Base-by-base conservation (phyloP, 2,797 vertebrate genomes). In the Choloepus didactylus region DNA sequence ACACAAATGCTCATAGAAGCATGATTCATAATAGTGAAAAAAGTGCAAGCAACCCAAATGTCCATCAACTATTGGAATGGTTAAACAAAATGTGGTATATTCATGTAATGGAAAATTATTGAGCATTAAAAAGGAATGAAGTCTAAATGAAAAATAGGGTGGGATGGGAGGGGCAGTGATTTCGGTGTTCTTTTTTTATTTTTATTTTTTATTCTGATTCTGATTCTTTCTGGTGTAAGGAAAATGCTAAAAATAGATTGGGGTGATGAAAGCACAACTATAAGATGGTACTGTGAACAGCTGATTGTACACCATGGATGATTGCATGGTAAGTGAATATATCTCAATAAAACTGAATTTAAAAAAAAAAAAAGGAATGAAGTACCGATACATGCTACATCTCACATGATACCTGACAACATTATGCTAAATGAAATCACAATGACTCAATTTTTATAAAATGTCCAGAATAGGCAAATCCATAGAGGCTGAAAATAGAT, bases 391-490 rank as follows among this genome's bases (percentile, higher is more conserved):
- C 11, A 27, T 70, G 70, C 46, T 66, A 59, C 14, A 49, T 75
- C 51, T 81, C 4, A 16, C n/a, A 62, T 69, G 23, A 75, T 77
- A 38, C 27, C n/a, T 79, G 27, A 94, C 76, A 95, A 77, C 15
- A 86, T 23, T 56, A 54, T 19, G 16, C 5, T 41, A 94, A 41
- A 5, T 77, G 54, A 90, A 79, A 62, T 9, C 1, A 35, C 91
- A 51, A 51, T 19, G 51, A 73, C 67, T 44, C 69, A n/a, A 95
- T 67, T 82, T 82, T 85, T 9, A 67, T 35, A 31, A 7, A 85
- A 85, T 64, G 60, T 44, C 64, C 81, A 88, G 60, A 93, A 91
- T 15, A 56, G 60, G 60, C 11, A 90, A 91, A 93, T 82, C 18
- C 29, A 79, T 7, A 72, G 12, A 64, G 23, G 85, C 9, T 83